Percentiles rank a stretch among this genome's conserved stretches.
Conservation (phyloP, 2,888 invertebrate species). For the Nephrotoma flavescens region DNA sequence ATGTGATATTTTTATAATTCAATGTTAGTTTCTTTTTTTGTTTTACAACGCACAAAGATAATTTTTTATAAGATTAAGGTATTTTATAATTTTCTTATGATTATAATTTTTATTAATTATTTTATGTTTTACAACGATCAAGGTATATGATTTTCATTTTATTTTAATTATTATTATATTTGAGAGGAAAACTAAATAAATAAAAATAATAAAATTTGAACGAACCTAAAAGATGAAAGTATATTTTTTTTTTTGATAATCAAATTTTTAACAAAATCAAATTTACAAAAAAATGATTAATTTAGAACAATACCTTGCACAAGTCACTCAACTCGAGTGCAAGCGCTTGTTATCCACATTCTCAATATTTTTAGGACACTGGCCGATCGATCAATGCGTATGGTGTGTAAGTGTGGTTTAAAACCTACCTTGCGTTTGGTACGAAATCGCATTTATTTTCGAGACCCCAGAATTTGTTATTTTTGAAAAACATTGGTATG, state of each 20-base stretch:
- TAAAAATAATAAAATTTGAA: not conserved
- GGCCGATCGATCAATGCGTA: not conserved
- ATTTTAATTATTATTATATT: not conserved
- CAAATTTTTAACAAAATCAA: not conserved
- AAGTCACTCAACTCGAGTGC: constrained; percentile 65
- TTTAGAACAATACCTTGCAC: constrained; percentile 57
- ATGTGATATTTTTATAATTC: not conserved
- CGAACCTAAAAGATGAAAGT: not conserved
- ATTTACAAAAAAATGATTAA: constrained; percentile 1
- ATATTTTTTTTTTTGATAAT: not conserved
- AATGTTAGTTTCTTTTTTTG: not conserved
- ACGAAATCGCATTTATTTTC: not conserved
- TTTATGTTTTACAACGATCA: not conserved
- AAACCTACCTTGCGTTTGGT: constrained; percentile 1
- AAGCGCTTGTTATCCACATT: constrained; percentile 45
- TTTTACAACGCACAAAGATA: not conserved
- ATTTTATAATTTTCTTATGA: not conserved
- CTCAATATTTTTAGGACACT: constrained; percentile 16
- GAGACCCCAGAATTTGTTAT: not conserved
- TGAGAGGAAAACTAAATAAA: not conserved
- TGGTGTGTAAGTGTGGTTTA: not conserved
- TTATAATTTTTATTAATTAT: not conserved
- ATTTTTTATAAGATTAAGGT: not conserved
- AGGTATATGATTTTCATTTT: not conserved
- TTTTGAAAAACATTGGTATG: not conserved